Evolutionary conservation across 2,888 invertebrate species (phyloP), one percentile per base, ranked within the genome.

Genomic region (Microplitis deprimator): DNA sequence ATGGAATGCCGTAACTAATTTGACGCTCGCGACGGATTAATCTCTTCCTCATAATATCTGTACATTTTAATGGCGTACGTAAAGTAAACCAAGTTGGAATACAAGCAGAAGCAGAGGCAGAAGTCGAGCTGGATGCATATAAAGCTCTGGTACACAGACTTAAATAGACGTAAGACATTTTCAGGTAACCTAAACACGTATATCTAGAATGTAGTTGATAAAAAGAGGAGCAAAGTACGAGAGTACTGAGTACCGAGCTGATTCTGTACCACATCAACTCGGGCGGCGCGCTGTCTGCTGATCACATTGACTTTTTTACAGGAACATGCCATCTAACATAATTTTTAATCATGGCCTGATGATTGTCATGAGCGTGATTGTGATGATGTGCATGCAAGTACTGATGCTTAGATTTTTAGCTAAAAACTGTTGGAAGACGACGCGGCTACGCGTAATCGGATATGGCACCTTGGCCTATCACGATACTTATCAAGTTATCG

Each of bases 231-330:
- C 41, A 3, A 10, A 41, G 41, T 41, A 41, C 41, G 0, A 29
- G 7, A 41, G 41, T 41, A 6, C 50, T 1, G 8, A 50, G 50
- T 50, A 50, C 71, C 65, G 41, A 16, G 73, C 64, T 68, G 73
- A 73, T 64, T 73, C 64, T 73, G 73, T 62, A 73, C 50, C 20
- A 39, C 68, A 50, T 50, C 17, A 78, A 50, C 50, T 50, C 3
- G 17, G 81, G 82, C 82, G 81, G 80, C 81, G 77, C 76, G 81
- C 81, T 79, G 81, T 81, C 81, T 81, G 81, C 10, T 74, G 77
- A 68, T 76, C 79, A 79, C 79, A 82, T 77, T 81, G 79, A 77
- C 77, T 80, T 79, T 20, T 20, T 29, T 29, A 29, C 29, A 3
- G 29, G 29, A 29, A 29, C 29, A 29, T 4, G 29, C 29, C 29